These are phyloP conservation scores for Drosophila kokeensis DNA, from an alignment of 2,888 invertebrate genomes.

Conservation along the genomic window DNA sequence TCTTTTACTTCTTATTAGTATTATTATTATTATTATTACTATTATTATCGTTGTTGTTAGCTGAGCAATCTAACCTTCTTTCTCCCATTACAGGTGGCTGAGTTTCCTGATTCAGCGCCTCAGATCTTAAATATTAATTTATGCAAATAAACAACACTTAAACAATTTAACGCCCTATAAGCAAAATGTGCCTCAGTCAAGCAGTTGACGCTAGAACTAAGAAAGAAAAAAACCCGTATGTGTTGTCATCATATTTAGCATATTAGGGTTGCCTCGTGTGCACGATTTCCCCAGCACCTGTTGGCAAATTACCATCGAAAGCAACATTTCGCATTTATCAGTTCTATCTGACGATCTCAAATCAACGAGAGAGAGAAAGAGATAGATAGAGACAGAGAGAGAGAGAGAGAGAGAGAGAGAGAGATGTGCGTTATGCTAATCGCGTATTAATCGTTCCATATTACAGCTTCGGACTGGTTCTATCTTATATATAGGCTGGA, in stretches of 20 bases:
- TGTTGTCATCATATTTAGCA: slow-evolving; percentile 37
- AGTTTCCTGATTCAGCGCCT: slow-evolving; percentile 15
- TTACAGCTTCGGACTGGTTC: neutral
- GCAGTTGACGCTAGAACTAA: neutral
- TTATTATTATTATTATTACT: neutral
- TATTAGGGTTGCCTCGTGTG: slow-evolving; percentile 46
- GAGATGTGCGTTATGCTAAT: neutral
- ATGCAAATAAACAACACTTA: slow-evolving; percentile 45
- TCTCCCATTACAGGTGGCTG: neutral
- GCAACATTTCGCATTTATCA: neutral
- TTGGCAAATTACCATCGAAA: neutral
- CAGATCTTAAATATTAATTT: slow-evolving; percentile 28
- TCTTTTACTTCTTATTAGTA: neutral
- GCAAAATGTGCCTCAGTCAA: slow-evolving; percentile 6
- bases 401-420: neutral
- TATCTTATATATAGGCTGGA: neutral
- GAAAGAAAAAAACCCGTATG: slow-evolving; percentile 2
- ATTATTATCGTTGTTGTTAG: neutral
- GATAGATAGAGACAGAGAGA: neutral
- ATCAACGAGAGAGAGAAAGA: neutral
- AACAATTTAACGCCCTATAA: slow-evolving; percentile 52
- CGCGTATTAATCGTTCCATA: neutral
- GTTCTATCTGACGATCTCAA: neutral
- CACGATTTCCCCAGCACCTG: slow-evolving; percentile 35
- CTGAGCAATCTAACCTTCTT: neutral